Evolutionary conservation across 1,140 invertebrate species (phyloP).

Genomic region (Dendrolimus kikuchii): DNA sequence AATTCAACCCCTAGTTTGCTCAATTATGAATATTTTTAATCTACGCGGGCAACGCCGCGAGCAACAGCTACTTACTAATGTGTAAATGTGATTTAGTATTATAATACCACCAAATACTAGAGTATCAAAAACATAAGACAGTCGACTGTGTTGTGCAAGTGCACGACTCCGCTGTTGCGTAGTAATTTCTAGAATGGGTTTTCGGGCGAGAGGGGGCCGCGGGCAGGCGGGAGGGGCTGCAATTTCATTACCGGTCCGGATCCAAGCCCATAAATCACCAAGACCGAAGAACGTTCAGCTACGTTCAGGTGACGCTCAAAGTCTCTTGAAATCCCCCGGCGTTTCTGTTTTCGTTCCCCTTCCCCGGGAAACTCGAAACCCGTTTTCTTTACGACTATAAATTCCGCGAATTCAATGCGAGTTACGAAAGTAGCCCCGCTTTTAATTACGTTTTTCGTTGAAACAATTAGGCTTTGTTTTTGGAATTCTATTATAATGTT

Average conservation of each 20-base stretch:
- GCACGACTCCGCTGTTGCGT: conserved; percentile 48
- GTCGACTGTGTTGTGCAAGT: conserved; percentile 17
- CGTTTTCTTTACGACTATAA: conserved; percentile 61
- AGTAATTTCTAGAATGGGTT: conserved; percentile 69
- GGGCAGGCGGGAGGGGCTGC: conserved; percentile 41
- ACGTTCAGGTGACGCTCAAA: conserved; percentile 64
- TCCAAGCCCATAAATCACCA: conserved; percentile 74
- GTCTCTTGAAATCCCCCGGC: conserved; percentile 45
- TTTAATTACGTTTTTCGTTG: conserved; percentile 54
- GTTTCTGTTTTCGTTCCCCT: conserved; percentile 49
- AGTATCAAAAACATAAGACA: no score
- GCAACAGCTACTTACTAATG: no score
- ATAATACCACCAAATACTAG: no score
- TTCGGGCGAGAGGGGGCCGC: conserved; percentile 12
- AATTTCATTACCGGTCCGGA: conserved; percentile 74
- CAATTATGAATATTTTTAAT: no score
- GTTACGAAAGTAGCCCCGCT: conserved; percentile 31
- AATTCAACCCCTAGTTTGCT: no score
- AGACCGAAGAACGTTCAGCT: conserved; percentile 52
- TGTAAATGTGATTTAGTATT: no score
- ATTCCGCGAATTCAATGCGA: conserved; percentile 34
- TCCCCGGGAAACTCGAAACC: conserved; percentile 28
- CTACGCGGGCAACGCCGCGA: no score
- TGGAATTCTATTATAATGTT: no score
- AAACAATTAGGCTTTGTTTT: conserved; percentile 20